Evolutionary conservation across 2,888 invertebrate species (phyloP), one percentile per base, ranked within the genome.

Genomic region (Tillus elongatus): DNA sequence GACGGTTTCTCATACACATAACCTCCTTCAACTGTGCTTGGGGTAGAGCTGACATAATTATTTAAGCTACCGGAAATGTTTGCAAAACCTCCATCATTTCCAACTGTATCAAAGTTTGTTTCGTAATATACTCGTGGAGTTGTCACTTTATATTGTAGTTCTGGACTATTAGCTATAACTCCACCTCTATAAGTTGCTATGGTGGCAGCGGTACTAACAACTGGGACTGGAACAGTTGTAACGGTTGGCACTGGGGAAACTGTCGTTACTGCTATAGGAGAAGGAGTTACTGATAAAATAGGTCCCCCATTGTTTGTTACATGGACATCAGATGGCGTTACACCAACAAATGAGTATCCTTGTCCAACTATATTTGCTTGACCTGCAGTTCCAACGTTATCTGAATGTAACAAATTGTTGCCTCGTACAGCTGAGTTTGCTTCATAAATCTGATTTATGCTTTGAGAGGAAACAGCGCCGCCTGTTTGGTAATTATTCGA

Each of bases 121-220:
- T n/a, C 24, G 6, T 8, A 19, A 19, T n/a, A 6, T 19, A 19
- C 6, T 8, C n/a, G 6, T 19, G 24, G 9, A 15, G 16, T 41
- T 40, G 13, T 41, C 2, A 59, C 40, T 47, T 56, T 57, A 35
- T 56, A 54, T 42, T 63, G 63, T n/a, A 61, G 42, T 46, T 60
- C 51, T 1, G 62, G 63, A 3, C 58, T 40, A 34, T 62, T 63
- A 3, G 61, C 62, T 6, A 62, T 54, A 6, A 62, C 62, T 10
- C 62, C 63, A 16, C 54, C 57, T 24, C 53, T 49, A 35, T 49
- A 54, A 30, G 46, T 53, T 32, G 54, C 53, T 35, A 61, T 54
- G 3, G 49, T 46, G 9, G 49, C 34, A 26, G 44, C 43, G 4
- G 50, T 48, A 30, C 51, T 51, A 2, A 54, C 40, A 3, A 44